These are phyloP conservation scores for Pectinophora gossypiella DNA, from an alignment of 1,140 invertebrate species.

Conservation along the genomic window DNA sequence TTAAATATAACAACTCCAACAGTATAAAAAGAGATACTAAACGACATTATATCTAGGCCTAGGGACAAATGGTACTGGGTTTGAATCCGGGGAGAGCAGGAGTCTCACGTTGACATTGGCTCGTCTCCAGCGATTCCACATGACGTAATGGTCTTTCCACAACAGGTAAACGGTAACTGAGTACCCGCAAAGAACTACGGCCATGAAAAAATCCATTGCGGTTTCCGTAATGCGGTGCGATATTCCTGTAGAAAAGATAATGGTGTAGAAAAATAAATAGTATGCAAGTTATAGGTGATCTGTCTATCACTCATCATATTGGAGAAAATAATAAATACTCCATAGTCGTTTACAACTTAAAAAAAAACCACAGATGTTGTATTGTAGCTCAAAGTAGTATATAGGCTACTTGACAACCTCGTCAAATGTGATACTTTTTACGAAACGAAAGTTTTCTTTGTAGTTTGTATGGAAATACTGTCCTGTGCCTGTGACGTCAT, in stretches of 20 bases:
- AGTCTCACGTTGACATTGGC: constrained; percentile 66
- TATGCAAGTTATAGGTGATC: too few relatives aligned
- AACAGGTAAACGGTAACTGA: constrained; percentile 65
- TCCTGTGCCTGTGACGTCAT: too few relatives aligned
- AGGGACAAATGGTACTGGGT: constrained; percentile 61
- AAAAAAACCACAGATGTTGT: too few relatives aligned
- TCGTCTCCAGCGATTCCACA: constrained; percentile 68
- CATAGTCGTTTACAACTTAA: too few relatives aligned
- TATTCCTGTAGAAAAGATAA: constrained; percentile 39
- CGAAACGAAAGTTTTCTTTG: too few relatives aligned
- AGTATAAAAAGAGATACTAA: constrained; percentile 13
- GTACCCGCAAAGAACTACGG: constrained; percentile 64
- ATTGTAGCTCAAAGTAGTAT: too few relatives aligned
- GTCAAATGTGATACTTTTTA: too few relatives aligned
- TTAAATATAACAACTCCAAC: background rate
- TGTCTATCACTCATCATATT: too few relatives aligned
- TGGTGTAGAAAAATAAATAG: too few relatives aligned
- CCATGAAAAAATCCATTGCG: constrained; percentile 70
- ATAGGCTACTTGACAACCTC: too few relatives aligned
- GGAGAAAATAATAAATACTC: too few relatives aligned
- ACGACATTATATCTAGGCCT: constrained; percentile 56
- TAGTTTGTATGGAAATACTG: too few relatives aligned
- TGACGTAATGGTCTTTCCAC: constrained; percentile 69
- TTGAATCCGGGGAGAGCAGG: constrained; percentile 50
- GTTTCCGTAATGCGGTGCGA: constrained; percentile 64